Conservation (phyloP, 2,113 vertebrate genomes). For the Struthidea cinerea region DNA sequence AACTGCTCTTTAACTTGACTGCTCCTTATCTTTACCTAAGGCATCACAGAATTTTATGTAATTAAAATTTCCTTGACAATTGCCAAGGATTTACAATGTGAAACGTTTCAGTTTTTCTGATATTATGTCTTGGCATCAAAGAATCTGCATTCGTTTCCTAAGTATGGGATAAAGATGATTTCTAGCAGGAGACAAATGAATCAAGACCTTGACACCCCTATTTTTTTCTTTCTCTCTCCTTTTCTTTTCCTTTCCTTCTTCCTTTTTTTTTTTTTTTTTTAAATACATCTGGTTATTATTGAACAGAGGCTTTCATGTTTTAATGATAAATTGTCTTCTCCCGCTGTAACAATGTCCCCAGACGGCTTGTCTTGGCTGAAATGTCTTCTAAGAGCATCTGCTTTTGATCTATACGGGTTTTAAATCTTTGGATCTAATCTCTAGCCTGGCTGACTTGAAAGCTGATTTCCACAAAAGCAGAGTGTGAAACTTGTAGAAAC, state of each 20-base stretch:
- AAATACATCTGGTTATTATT: slow-evolving; percentile 92
- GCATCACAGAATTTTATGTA: slow-evolving; percentile 18
- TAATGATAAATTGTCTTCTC: slow-evolving; percentile 83
- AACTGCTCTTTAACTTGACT: slow-evolving; percentile 10
- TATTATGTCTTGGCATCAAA: slow-evolving; percentile 71
- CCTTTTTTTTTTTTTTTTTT: slow-evolving; percentile 48
- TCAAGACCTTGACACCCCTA: slow-evolving; percentile 77
- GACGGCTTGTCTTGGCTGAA: slow-evolving; percentile 71
- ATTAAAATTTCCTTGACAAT: slow-evolving; percentile 70
- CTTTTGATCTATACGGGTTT: slow-evolving; percentile 81
- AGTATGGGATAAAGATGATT: slow-evolving; percentile 74
- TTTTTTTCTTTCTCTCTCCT: slow-evolving; percentile 56
- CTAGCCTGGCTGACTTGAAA: slow-evolving; percentile 69
- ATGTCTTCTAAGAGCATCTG: slow-evolving; percentile 81
- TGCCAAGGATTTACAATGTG: slow-evolving; percentile 72
- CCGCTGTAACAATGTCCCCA: slow-evolving; percentile 78
- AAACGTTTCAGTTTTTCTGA: slow-evolving; percentile 70
- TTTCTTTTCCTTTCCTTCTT: slow-evolving; percentile 49
- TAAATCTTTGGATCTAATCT: slow-evolving; percentile 78
- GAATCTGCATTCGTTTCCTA: slow-evolving; percentile 58
- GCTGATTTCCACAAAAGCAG: slow-evolving; percentile 67
- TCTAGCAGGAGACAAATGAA: slow-evolving; percentile 75
- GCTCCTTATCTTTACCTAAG: slow-evolving; percentile 34
- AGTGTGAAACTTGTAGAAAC: slow-evolving; percentile 67
- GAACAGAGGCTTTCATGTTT: slow-evolving; percentile 85